Percentiles rank a stretch among this genome's conserved stretches.
Evolutionary conservation across 2,113 vertebrate genomes (phyloP).

Genomic region (Sigmodon hispidus): DNA sequence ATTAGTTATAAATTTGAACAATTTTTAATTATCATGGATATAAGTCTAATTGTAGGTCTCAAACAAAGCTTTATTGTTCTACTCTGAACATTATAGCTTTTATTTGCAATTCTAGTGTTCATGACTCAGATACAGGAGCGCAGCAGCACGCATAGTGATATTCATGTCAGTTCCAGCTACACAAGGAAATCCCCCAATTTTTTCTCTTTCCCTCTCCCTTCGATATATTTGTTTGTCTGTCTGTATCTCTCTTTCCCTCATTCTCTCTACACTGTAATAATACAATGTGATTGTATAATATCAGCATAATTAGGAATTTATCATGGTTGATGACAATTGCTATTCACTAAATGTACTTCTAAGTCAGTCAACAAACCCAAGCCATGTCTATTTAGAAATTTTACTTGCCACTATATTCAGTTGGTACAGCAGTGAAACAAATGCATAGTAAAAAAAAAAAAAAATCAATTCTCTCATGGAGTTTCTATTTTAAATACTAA

Average conservation of each 20-base stretch:
- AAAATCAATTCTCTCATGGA: not conserved
- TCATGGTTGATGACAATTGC: not conserved
- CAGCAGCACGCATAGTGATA: not conserved
- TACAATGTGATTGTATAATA: not conserved
- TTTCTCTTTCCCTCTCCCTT: not conserved
- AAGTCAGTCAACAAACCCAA: slow-evolving; percentile 1
- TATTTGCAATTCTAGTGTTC: not conserved
- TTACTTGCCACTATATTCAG: not conserved
- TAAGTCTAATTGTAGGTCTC: slow-evolving; percentile 11
- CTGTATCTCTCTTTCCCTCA: not conserved
- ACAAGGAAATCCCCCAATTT: not conserved
- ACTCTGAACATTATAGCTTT: no score
- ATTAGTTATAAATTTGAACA: not conserved
- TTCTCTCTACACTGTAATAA: not conserved
- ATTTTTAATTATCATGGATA: not conserved
- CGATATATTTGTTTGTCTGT: not conserved
- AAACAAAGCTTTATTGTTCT: not conserved
- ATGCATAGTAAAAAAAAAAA: not conserved
- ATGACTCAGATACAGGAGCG: not conserved
- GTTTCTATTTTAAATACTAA: not conserved
- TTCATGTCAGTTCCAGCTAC: not conserved
- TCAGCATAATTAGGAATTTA: not conserved
- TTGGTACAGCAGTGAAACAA: not conserved
- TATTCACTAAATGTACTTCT: not conserved
- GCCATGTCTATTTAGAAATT: not conserved